Percentiles rank a stretch among this genome's conserved stretches.
phyloP scores from a whole-genome alignment of 2,888 invertebrate genomes.

The Eupeodes latifasciatus region DNA sequence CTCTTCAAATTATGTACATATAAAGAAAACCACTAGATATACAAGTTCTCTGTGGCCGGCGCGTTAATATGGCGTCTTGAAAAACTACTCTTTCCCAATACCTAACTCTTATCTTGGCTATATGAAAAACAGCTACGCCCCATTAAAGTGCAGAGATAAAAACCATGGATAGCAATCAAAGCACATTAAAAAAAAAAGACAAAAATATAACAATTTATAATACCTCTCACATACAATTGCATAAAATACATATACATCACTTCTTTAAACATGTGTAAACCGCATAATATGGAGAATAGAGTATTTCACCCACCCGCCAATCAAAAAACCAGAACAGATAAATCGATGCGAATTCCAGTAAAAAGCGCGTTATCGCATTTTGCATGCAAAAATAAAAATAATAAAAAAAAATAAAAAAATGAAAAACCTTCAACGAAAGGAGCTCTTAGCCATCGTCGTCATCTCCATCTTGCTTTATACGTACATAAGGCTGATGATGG shows the following conservation, averaged over 20 bases:
- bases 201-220: conserved; percentile 32
- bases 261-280: not conserved
- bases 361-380: conserved; percentile 74
- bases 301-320: conserved; percentile 73
- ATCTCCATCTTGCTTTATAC: not conserved
- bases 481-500: not conserved
- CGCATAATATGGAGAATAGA: conserved; percentile 41
- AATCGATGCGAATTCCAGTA: conserved; percentile 73
- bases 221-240: conserved; percentile 30
- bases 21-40: not conserved
- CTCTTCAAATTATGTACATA: no score
- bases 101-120: conserved; percentile 45
- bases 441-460: conserved; percentile 8
- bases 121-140: conserved; percentile 69
- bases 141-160: conserved; percentile 71
- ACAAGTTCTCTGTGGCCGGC: not conserved
- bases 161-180: conserved; percentile 64
- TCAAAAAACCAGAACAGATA: conserved; percentile 74
- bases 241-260: conserved; percentile 19
- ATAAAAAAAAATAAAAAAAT: not conserved
- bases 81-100: not conserved
- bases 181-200: not conserved
- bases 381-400: conserved; percentile 52
- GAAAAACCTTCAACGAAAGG: conserved; percentile 38
- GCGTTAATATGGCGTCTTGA: conserved; percentile 67